These are phyloP conservation scores for Andrena camellia DNA, from an alignment of 2,888 invertebrate genomes.

Conservation along the genomic window DNA sequence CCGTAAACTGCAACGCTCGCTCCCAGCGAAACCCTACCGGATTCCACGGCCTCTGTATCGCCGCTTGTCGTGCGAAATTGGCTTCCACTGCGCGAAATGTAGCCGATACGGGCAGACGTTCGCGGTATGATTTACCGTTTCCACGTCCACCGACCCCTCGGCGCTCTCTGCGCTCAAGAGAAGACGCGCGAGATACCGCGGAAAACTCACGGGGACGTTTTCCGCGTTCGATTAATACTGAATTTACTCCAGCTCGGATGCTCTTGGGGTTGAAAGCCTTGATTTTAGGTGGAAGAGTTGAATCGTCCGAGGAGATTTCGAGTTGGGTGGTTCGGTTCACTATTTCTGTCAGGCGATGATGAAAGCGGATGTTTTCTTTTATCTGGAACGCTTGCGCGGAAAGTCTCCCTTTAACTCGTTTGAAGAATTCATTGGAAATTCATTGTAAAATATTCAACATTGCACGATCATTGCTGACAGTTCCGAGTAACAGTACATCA, in stretches of 20 bases:
- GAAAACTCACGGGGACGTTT: not conserved
- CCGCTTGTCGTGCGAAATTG: slow-evolving; percentile 68
- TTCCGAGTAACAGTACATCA: not conserved
- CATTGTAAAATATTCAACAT: not conserved
- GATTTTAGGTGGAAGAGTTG: not conserved
- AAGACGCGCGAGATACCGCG: slow-evolving; percentile 9
- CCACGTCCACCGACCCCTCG: slow-evolving; percentile 49
- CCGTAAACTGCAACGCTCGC: slow-evolving; percentile 63
- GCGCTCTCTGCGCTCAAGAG: not conserved
- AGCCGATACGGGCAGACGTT: slow-evolving; percentile 53
- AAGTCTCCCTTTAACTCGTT: too few relatives aligned
- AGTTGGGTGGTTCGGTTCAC: too few relatives aligned
- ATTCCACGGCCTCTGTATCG: slow-evolving; percentile 63
- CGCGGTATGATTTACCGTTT: slow-evolving; percentile 71
- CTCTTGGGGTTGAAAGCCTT: too few relatives aligned
- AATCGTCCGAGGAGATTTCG: not conserved
- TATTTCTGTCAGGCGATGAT: too few relatives aligned
- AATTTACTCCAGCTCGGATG: too few relatives aligned
- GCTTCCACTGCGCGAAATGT: slow-evolving; percentile 64
- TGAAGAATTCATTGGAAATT: too few relatives aligned
- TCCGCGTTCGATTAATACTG: too few relatives aligned
- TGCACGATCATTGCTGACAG: not conserved
- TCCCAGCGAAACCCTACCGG: slow-evolving; percentile 67
- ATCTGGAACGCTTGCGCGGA: too few relatives aligned
- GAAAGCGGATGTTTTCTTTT: too few relatives aligned